A percentile compares a stretch with the other conserved stretches of the same genome.
Evolutionary conservation across 1,140 invertebrate species (phyloP).

Genomic region (Saccostrea cuccullata): DNA sequence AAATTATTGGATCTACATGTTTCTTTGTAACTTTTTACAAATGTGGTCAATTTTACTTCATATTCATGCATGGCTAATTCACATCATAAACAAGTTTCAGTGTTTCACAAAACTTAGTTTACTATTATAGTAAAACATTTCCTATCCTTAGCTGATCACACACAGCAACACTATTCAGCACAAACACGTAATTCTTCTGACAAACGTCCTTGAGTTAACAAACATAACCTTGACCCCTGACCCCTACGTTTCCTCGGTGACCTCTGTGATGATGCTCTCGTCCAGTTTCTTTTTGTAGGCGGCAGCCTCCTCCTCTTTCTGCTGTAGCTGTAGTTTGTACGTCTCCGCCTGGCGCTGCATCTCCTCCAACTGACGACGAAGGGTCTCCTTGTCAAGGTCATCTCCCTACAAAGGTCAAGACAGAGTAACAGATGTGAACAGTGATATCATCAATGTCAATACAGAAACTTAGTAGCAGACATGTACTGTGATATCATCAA

Average conservation of each 20-base stretch:
- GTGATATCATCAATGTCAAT: no score
- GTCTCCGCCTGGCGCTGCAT: slow-evolving; percentile 70
- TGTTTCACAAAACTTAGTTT: no score
- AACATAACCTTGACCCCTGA: neutral
- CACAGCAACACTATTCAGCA: neutral
- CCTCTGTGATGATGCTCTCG: slow-evolving; percentile 51
- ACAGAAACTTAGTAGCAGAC: no score
- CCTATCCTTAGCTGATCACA: no score
- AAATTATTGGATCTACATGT: no score
- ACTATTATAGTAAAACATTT: no score
- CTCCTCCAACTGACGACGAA: slow-evolving; percentile 71
- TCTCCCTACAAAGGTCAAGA: neutral
- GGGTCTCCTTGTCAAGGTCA: slow-evolving; percentile 55
- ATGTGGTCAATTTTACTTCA: no score
- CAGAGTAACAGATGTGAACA: no score
- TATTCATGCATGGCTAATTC: no score
- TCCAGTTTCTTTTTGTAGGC: slow-evolving; percentile 71
- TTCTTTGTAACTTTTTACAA: no score
- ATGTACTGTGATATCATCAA: no score
- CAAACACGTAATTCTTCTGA: neutral
- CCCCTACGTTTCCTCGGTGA: slow-evolving; percentile 9
- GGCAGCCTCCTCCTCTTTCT: slow-evolving; percentile 74
- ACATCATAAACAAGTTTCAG: no score
- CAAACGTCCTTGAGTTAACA: neutral
- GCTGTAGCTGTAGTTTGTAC: slow-evolving; percentile 70